phyloP scores from a whole-genome alignment of 2,888 invertebrate genomes.

The Fissipunctia ypsillon region DNA sequence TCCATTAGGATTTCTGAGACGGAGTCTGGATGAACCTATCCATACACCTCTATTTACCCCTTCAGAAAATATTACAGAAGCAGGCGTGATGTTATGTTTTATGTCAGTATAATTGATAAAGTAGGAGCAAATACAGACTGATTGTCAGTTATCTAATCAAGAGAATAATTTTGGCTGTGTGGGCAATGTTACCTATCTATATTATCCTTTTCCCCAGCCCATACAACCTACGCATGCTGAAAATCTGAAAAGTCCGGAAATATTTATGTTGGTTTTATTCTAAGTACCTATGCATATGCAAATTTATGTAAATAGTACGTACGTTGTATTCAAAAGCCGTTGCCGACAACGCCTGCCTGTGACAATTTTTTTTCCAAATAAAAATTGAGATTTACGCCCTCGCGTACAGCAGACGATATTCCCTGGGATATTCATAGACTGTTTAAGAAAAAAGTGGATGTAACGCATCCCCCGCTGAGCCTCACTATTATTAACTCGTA shows the following conservation, averaged over 20 bases:
- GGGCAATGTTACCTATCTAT: background rate
- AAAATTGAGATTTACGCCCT: conserved; percentile 63
- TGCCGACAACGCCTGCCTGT: conserved; percentile 47
- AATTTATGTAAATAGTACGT: conserved; percentile 63
- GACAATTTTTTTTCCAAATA: conserved; percentile 53
- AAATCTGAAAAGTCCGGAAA: conserved; percentile 36
- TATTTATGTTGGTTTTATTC: conserved; percentile 52
- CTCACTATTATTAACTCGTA: conserved; percentile 59
- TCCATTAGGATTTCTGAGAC: background rate
- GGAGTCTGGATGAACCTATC: background rate
- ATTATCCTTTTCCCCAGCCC: background rate
- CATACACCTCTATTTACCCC: no score
- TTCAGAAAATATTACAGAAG: background rate
- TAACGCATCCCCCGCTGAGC: conserved; percentile 63
- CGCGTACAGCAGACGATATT: conserved; percentile 67
- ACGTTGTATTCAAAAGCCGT: conserved; percentile 60
- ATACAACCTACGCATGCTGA: conserved; percentile 3
- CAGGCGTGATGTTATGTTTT: no score
- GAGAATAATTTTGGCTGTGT: background rate
- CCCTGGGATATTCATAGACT: conserved; percentile 65
- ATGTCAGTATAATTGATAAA: background rate
- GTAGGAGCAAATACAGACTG: background rate
- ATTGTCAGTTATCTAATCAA: background rate
- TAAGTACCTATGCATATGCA: conserved; percentile 58
- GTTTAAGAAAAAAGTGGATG: conserved; percentile 61